Evolutionary conservation across 1,140 invertebrate genomes (phyloP), one percentile per base, ranked within the genome.

Genomic region (Augochlora pura): DNA sequence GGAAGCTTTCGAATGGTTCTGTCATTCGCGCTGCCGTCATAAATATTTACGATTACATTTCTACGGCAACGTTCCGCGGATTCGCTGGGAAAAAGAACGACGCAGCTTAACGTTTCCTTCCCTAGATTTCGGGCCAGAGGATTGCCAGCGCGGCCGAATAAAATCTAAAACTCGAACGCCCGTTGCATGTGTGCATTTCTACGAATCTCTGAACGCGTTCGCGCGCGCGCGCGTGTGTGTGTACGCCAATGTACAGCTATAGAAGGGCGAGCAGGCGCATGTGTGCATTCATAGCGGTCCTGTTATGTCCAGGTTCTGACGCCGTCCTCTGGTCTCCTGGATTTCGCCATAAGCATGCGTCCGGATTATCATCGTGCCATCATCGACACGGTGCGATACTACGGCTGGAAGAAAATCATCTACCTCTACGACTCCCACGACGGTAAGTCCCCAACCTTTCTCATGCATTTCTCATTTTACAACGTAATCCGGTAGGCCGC

Each of bases 381-480:
- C 88, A 96, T 99, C 84, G 98, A 99, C 93, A 97, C 98, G 32
- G 97, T 99, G 83, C 94, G 96, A 81, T 96, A 97, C 92, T 99
- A 99, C 91, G 96, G 96, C 63, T 99, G 98, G 98, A 95, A 95
- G 84, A 96, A 96, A 90, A 97, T 99, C 87, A 97, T 98, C 90
- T 99, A 98, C 93, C 94, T 99, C 76, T 99, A 99, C 91, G 97
- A 98, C 93, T 98, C 97, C 9, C 97, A 98, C 90, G 98, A 98
- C 92, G 98, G 98, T 98, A 94, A 96, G 96, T 95, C 83, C 66
- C 65, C 77, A 81, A 77, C 46, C 71, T 84, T 54, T 67, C 76
- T 88, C 81, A 87, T 90, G 86, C 88, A 91, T 91, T 89, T 91
- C 88, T 90, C 88, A 89, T 91, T 89, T 90, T 87, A 82, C 81